These are phyloP conservation scores for Oscheius myriophilus DNA, from an alignment of 2,888 invertebrate genomes.

Conservation along the genomic window DNA sequence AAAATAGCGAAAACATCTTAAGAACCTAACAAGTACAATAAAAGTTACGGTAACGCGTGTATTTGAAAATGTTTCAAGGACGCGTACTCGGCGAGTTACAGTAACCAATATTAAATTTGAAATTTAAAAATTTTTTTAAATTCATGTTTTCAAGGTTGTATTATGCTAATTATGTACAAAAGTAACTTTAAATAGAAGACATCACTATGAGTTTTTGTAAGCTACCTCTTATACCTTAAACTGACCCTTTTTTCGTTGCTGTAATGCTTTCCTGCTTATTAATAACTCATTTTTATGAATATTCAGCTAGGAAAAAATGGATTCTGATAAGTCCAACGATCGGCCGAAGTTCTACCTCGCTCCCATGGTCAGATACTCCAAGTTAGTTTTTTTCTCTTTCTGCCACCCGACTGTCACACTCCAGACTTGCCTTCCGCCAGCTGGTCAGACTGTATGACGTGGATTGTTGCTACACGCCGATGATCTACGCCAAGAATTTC, in stretches of 20 bases:
- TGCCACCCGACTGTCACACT: conserved; percentile 34
- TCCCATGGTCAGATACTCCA: conserved; percentile 95
- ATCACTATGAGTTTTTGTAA: too few relatives aligned
- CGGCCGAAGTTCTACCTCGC: conserved; percentile 74
- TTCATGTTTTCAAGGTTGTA: too few relatives aligned
- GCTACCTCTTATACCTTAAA: too few relatives aligned
- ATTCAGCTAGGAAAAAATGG: neutral
- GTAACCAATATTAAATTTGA: too few relatives aligned
- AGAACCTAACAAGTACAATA: neutral
- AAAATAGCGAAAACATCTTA: neutral
- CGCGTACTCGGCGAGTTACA: neutral
- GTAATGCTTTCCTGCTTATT: too few relatives aligned
- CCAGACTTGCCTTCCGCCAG: conserved; percentile 81
- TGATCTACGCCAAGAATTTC: conserved; percentile 93
- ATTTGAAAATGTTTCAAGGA: neutral
- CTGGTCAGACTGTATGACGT: conserved; percentile 84
- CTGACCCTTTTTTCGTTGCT: too few relatives aligned
- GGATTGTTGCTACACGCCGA: conserved; percentile 91
- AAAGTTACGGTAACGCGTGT: neutral
- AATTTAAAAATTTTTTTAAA: too few relatives aligned
- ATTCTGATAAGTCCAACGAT: conserved; percentile 3
- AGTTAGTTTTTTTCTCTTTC: conserved; percentile 75
- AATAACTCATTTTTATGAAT: too few relatives aligned
- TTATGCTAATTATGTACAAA: too few relatives aligned
- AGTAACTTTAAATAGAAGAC: too few relatives aligned